These are phyloP conservation scores for Parnassius apollo DNA, from an alignment of 2,888 invertebrate species.

Conservation along the genomic window DNA sequence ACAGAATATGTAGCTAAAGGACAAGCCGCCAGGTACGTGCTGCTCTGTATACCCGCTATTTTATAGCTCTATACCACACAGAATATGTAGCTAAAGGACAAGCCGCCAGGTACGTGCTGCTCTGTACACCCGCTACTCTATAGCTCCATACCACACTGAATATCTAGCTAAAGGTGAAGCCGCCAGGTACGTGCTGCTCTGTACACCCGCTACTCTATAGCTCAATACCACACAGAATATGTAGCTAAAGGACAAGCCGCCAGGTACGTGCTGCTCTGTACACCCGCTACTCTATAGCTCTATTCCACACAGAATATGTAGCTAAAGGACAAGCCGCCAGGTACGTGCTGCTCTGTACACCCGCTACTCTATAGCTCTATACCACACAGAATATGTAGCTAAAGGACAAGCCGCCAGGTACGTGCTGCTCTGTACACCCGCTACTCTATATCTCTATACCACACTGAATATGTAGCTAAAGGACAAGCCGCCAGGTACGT, in stretches of 20 bases:
- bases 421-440: too few species aligned
- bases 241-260: too few species aligned
- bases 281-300: neutral
- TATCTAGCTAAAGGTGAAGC: too few species aligned
- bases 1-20: too few species aligned
- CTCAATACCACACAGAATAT: neutral
- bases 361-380: neutral
- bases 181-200: slow-evolving; percentile 3
- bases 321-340: slow-evolving; percentile 18
- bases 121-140: neutral
- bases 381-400: too few species aligned
- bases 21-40: slow-evolving; percentile 13
- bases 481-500: slow-evolving; percentile 12
- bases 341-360: neutral
- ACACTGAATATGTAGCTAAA: too few species aligned
- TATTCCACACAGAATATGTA: neutral
- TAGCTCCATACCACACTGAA: neutral
- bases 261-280: slow-evolving; percentile 1
- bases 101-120: slow-evolving; percentile 8
- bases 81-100: too few species aligned
- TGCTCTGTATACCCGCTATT: neutral
- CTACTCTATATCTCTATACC: neutral
- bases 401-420: slow-evolving; percentile 20
- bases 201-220: neutral
- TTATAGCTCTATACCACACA: neutral